These are phyloP conservation scores for Pseudorectes ferrugineus DNA, from an alignment of 2,113 vertebrate genomes.

Conservation along the genomic window DNA sequence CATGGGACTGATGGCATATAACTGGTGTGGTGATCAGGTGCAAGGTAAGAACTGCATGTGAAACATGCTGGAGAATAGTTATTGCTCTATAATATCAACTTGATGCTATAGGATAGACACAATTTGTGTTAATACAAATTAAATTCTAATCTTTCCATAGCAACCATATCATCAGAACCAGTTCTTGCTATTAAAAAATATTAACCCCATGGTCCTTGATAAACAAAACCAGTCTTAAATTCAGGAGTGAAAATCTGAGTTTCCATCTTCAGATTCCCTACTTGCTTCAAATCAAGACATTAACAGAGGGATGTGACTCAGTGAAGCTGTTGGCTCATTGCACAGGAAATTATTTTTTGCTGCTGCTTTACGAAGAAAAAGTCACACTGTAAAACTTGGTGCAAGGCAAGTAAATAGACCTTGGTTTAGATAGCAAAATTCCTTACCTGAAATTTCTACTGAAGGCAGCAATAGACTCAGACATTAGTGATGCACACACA, in stretches of 20 bases:
- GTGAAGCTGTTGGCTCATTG: background rate
- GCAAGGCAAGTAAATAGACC: background rate
- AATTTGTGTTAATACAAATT: background rate
- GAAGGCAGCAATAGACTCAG: background rate
- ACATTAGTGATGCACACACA: background rate
- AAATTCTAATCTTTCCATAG: background rate
- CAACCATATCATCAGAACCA: background rate
- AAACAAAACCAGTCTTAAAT: background rate
- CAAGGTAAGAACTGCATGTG: background rate
- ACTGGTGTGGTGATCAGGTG: background rate
- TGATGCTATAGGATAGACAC: background rate
- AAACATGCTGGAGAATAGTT: background rate
- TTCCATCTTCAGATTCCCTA: background rate
- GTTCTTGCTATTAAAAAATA: background rate
- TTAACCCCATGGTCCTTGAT: background rate
- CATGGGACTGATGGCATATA: background rate
- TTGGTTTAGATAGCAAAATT: background rate
- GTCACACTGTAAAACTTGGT: background rate
- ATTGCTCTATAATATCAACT: background rate
- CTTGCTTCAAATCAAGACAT: background rate
- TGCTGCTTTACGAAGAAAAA: background rate
- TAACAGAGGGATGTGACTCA: background rate
- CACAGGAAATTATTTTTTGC: background rate
- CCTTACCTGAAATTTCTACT: background rate
- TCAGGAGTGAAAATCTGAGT: background rate